Conservation (phyloP, 2,888 invertebrate genomes). For the Acanthacorydalis orientalis region DNA sequence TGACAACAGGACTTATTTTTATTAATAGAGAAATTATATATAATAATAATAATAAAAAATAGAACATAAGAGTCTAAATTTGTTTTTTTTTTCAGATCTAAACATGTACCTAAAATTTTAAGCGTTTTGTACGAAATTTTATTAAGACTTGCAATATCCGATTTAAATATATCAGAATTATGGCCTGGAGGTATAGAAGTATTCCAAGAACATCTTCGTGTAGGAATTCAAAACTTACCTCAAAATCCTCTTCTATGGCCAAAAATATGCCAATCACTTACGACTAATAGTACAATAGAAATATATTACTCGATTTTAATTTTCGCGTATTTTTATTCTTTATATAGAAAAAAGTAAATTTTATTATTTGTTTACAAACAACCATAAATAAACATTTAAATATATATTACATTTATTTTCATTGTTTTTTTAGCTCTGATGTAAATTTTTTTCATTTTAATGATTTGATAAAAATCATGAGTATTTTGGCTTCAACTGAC, state of each 20-base stretch:
- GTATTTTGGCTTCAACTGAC: neutral
- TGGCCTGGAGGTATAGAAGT: neutral
- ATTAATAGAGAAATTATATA: no score
- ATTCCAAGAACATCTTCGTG: neutral
- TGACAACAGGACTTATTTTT: no score
- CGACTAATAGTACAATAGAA: neutral
- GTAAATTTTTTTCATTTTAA: neutral
- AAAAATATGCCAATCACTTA: neutral
- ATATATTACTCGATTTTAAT: neutral
- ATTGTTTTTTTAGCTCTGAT: neutral
- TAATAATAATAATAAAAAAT: no score
- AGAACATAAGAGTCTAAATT: no score
- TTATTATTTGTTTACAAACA: no score
- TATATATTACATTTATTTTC: neutral
- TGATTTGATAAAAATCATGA: neutral
- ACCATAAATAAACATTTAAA: no score
- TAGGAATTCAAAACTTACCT: neutral
- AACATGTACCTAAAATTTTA: neutral
- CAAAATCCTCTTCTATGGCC: conserved; percentile 2
- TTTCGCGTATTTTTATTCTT: conserved; percentile 1
- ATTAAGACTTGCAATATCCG: neutral
- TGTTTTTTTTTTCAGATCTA: neutral
- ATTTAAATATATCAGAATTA: neutral
- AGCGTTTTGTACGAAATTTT: neutral
- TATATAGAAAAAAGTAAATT: neutral